Conservation (phyloP, 1,140 invertebrate genomes). For the Anadara kagoshimensis region DNA sequence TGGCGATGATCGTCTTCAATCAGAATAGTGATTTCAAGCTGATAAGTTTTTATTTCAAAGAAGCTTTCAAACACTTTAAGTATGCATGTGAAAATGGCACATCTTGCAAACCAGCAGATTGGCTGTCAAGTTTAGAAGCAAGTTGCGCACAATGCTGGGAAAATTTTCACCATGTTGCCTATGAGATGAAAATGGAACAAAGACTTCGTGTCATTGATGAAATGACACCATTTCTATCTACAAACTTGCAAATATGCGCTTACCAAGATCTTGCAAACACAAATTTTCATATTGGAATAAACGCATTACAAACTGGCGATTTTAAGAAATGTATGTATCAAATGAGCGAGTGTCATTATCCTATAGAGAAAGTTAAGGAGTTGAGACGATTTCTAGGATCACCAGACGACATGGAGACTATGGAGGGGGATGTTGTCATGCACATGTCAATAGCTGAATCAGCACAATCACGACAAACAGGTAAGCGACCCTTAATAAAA, state of each 20-base stretch:
- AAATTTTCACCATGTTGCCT: too few relatives aligned
- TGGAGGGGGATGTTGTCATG: slow-evolving; percentile 48
- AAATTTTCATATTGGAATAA: slow-evolving; percentile 37
- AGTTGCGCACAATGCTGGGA: too few relatives aligned
- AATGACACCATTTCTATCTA: background rate
- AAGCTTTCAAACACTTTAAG: slow-evolving; percentile 45
- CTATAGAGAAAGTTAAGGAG: slow-evolving; percentile 44
- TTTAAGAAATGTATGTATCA: slow-evolving; percentile 26
- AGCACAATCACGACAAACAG: slow-evolving; percentile 48
- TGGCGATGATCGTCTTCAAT: slow-evolving; percentile 29
- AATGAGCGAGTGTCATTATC: slow-evolving; percentile 47
- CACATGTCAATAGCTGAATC: slow-evolving; percentile 53
- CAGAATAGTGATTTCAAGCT: slow-evolving; percentile 1
- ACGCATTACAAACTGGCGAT: slow-evolving; percentile 25
- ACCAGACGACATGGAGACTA: slow-evolving; percentile 28
- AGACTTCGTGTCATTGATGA: too few relatives aligned
- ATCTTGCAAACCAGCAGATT: too few relatives aligned
- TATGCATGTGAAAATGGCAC: slow-evolving; percentile 13
- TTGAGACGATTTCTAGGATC: background rate
- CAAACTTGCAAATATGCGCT: too few relatives aligned
- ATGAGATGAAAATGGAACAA: too few relatives aligned
- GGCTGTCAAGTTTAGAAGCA: too few relatives aligned
- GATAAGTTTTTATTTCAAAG: slow-evolving; percentile 40
- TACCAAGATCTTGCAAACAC: slow-evolving; percentile 9
- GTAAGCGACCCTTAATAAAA: slow-evolving; percentile 22